phyloP scores from a whole-genome alignment of 2,113 vertebrate genomes.

The Sus scrofa region DNA sequence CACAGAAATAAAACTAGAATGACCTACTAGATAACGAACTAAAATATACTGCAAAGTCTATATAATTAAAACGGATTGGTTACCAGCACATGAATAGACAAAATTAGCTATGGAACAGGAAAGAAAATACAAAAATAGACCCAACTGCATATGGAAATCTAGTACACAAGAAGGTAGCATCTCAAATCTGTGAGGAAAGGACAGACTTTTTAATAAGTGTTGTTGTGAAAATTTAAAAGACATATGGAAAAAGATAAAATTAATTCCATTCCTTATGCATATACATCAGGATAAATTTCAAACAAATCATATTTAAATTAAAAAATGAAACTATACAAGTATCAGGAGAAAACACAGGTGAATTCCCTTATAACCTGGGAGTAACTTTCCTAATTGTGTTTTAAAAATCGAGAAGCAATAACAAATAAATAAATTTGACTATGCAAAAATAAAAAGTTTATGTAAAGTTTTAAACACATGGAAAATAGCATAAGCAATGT shows the following conservation, averaged over 20 bases:
- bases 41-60: constrained; percentile 53
- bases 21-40: constrained; percentile 23
- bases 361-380: constrained; percentile 11
- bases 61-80: constrained; percentile 33
- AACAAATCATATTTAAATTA: constrained; percentile 61
- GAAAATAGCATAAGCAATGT: constrained; percentile 30
- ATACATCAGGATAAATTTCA: constrained; percentile 52
- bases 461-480: constrained; percentile 6
- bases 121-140: constrained; percentile 56
- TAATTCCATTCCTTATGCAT: constrained; percentile 48
- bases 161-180: constrained; percentile 29
- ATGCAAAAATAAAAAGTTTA: constrained; percentile 8
- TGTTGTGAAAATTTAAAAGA: constrained; percentile 38
- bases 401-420: constrained; percentile 50
- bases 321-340: constrained; percentile 42
- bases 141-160: constrained; percentile 8
- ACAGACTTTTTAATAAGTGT: constrained; percentile 54
- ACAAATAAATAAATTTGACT: constrained; percentile 59
- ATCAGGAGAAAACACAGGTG: constrained; percentile 17
- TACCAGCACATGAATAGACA: constrained; percentile 5
- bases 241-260: constrained; percentile 57
- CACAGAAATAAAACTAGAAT: constrained; percentile 53
- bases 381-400: constrained; percentile 40
- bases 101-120: constrained; percentile 10
- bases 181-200: constrained; percentile 34